These are phyloP conservation scores for Avahi laniger DNA, from an alignment of 2,797 vertebrate genomes.

Conservation along the genomic window DNA sequence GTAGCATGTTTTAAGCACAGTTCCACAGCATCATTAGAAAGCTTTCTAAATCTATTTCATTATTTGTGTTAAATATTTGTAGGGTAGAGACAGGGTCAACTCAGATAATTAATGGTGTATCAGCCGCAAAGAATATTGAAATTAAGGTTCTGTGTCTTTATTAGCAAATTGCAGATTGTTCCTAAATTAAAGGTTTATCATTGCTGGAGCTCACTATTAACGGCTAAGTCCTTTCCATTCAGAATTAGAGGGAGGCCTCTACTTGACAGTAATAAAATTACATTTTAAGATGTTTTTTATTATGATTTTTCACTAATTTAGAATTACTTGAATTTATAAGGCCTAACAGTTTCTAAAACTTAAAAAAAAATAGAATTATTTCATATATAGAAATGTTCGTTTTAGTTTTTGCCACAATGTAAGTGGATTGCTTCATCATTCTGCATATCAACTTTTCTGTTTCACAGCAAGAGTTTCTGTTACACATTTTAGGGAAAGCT, in stretches of 20 bases:
- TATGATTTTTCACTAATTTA: conserved; percentile 52
- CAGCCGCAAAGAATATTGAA: conserved; percentile 6
- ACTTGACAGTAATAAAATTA: conserved; percentile 17
- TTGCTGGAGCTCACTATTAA: neutral
- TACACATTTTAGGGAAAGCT: conserved; percentile 27
- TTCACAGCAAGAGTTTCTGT: conserved; percentile 6
- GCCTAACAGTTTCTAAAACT: neutral
- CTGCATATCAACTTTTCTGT: conserved; percentile 46
- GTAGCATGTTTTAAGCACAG: neutral
- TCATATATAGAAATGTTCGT: conserved; percentile 16
- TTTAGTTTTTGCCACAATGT: neutral
- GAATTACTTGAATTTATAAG: conserved; percentile 33
- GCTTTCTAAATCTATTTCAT: conserved; percentile 5
- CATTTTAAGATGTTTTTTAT: conserved; percentile 39
- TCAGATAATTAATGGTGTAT: neutral
- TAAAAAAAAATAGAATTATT: conserved; percentile 36
- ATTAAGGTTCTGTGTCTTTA: neutral
- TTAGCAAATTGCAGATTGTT: conserved; percentile 12
- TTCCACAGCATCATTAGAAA: neutral
- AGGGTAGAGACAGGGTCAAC: neutral
- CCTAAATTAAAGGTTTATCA: conserved; percentile 30
- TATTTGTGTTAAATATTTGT: neutral
- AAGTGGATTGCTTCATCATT: conserved; percentile 47
- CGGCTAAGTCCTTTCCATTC: neutral
- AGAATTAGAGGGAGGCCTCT: neutral